Evolutionary conservation across 1,140 invertebrate genomes (phyloP), one percentile per base, ranked within the genome.

Genomic region (Monochamus saltuarius): DNA sequence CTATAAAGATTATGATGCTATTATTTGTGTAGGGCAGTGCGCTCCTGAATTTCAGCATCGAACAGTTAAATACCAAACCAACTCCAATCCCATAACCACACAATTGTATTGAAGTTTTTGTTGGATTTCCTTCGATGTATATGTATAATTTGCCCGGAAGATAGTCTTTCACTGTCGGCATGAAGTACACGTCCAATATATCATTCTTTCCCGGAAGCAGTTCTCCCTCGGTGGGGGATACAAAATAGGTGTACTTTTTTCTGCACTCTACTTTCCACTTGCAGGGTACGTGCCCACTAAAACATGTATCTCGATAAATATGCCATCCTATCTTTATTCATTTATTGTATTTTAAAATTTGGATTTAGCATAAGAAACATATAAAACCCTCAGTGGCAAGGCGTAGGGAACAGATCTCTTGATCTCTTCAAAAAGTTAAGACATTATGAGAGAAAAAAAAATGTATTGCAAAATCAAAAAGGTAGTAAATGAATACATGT

Each of bases 201-300:
- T 46, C 40, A 45, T 54, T 58, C 14, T 64, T 35, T 0, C 59
- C 62, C 19, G 66, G 64, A 29, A 59, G 22, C 0, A 72, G 40
- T 22, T 58, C 60, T 4, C 76, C 72, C 61, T 77, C 37, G 0
- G 56, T 63, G 37, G 19, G 56, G 22, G 52, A 64, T 14, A 64
- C 56, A 14, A 56, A 67, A 51, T 69, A 70, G 0, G 4, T 69
- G 34, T 2, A 53, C 53, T 37, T 64, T 14, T 50, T 65, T 71
- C 38, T 62, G 54, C n/a, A 42, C 4, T 40, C 64, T 14, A 68
- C 70, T 50, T 69, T 56, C 78, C 78, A 81, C 10, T 68, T 55
- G 53, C 74, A 76, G 34, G 70, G 55, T 1, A 80, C 66, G n/a
- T 71, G 61, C 9, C 78, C 74, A n/a, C 79, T 81, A 29, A 39